Evolutionary conservation across 2,888 invertebrate species (phyloP).

Genomic region (Trachelus troglodyta): DNA sequence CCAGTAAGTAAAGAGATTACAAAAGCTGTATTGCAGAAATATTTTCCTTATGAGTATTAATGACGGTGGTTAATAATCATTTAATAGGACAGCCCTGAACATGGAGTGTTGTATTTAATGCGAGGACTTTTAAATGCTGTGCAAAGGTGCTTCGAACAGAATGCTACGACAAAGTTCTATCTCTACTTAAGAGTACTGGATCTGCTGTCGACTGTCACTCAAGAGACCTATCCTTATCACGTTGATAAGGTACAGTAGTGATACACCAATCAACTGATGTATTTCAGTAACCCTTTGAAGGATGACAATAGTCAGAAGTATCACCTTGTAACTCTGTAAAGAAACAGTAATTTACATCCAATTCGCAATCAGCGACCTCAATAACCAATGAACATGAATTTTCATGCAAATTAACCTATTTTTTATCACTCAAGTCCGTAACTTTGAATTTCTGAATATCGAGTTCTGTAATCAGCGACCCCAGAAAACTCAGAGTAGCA

Average conservation of each 20-base stretch:
- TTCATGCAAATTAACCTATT: too few species aligned
- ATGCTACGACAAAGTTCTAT: conserved; percentile 74
- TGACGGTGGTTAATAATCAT: not conserved
- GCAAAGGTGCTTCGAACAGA: conserved; percentile 78
- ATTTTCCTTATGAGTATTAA: not conserved
- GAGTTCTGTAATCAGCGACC: too few species aligned
- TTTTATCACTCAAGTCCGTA: too few species aligned
- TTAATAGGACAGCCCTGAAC: conserved; percentile 86
- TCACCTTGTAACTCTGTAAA: too few species aligned
- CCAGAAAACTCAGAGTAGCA: too few species aligned
- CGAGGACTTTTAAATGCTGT: conserved; percentile 85
- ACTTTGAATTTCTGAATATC: too few species aligned
- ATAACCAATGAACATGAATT: too few species aligned
- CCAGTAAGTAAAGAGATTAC: conserved; percentile 71
- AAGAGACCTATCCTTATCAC: conserved; percentile 88
- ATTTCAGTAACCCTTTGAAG: not conserved
- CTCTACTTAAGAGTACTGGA: conserved; percentile 83
- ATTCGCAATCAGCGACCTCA: too few species aligned
- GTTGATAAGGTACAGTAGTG: conserved; percentile 71
- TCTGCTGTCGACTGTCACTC: conserved; percentile 81
- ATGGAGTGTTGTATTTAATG: conserved; percentile 84
- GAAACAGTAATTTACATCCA: too few species aligned
- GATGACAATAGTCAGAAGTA: too few species aligned
- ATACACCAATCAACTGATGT: not conserved
- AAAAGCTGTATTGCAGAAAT: not conserved